phyloP scores from a whole-genome alignment of 2,113 vertebrate species.

The Xenopus borealis region DNA sequence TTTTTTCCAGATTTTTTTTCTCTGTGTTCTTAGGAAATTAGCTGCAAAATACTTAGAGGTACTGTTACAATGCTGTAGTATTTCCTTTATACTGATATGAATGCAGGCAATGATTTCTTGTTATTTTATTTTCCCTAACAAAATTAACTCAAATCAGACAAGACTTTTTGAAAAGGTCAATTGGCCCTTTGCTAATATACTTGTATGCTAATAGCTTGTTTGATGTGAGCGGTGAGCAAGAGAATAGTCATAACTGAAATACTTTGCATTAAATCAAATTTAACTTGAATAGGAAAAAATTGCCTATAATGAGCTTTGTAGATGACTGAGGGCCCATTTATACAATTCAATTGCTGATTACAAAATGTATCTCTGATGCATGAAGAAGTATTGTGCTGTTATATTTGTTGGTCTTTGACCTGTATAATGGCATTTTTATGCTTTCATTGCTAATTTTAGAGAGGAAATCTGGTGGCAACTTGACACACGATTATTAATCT shows the following conservation, averaged over 20 bases:
- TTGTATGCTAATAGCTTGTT: constrained; percentile 48
- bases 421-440: constrained; percentile 10
- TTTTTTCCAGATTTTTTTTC: constrained; percentile 42
- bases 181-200: constrained; percentile 33
- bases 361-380: constrained; percentile 30
- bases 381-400: not conserved
- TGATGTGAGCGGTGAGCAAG: constrained; percentile 51
- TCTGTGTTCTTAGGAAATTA: constrained; percentile 47
- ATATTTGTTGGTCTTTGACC: constrained; percentile 34
- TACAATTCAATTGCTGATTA: constrained; percentile 36
- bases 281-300: constrained; percentile 50
- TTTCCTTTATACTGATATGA: constrained; percentile 45
- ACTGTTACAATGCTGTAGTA: constrained; percentile 14
- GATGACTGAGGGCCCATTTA: constrained; percentile 50
- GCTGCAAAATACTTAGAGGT: not conserved
- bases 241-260: constrained; percentile 49
- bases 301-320: constrained; percentile 47
- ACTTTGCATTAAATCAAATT: constrained; percentile 53
- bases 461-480: not conserved
- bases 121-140: constrained; percentile 51
- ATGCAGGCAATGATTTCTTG: constrained; percentile 41
- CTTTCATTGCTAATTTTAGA: not conserved
- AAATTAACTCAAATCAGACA: constrained; percentile 50
- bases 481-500: constrained; percentile 9
- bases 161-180: constrained; percentile 56